Evolutionary conservation across 2,797 vertebrate genomes (phyloP).

Genomic region (Uromys caudimaculatus): DNA sequence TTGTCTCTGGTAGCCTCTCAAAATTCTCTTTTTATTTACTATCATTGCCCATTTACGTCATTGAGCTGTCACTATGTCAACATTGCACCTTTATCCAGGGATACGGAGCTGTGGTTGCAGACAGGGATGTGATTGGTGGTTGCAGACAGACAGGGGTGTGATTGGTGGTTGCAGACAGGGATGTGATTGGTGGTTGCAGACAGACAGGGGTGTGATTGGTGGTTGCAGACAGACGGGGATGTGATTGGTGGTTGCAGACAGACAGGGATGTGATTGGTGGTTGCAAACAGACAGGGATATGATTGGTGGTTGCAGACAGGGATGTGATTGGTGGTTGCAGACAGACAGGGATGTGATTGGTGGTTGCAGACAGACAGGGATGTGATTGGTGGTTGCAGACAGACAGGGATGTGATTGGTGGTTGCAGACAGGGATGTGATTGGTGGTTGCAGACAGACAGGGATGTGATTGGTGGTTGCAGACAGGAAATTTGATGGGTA

Average conservation of each 20-base stretch:
- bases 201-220: too few species aligned
- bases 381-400: too few species aligned
- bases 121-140: too few species aligned
- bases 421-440: background rate
- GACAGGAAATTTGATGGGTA: slow-evolving; percentile 38
- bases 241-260: background rate
- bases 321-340: too few species aligned
- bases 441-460: background rate
- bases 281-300: too few species aligned
- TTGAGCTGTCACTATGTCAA: slow-evolving; percentile 22
- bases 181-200: background rate
- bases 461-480: background rate
- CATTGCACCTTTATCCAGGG: slow-evolving; percentile 41
- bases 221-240: background rate
- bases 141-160: too few species aligned
- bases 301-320: background rate
- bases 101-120: background rate
- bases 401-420: too few species aligned
- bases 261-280: too few species aligned
- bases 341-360: too few species aligned
- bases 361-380: background rate
- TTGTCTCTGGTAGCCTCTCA: slow-evolving; percentile 45
- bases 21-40: slow-evolving; percentile 49
- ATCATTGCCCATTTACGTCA: slow-evolving; percentile 52
- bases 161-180: too few species aligned